Evolutionary conservation across 2,888 invertebrate species (phyloP), one percentile per base, ranked within the genome.

Genomic region (Dryocosmus kuriphilus): DNA sequence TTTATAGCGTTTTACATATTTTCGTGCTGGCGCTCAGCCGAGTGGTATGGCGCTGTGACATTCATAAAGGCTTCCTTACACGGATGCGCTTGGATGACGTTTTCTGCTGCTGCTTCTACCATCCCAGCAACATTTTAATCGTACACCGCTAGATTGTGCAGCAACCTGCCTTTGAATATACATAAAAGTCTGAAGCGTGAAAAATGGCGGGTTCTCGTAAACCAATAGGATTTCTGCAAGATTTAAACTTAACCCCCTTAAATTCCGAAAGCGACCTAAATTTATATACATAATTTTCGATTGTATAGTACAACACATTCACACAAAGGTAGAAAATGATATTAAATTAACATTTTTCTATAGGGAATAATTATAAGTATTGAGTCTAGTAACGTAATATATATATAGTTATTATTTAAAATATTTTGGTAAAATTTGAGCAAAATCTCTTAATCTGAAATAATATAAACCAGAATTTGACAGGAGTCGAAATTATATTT

Each of bases 31-130:
- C 22, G 51, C n/a, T 22, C n/a, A 55, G n/a, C 51, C 9, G 51
- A 55, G 51, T 55, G 22, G 8, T 22, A 55, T 55, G 22, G 51
- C 51, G 51, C 51, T 55, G n/a, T 22, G 51, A 55, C 51, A 9
- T 55, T 55, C 51, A 55, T 55, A 55, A 55, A 55, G 51, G 8
- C 51, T 2, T 55, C n/a, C 51, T 55, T 55, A 55, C 51, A 55
- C 51, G n/a, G 51, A 55, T 55, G 9, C 22, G 51, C 51, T 22
- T 55, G 22, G 51, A 55, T 55, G 51, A 55, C 22, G 22, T 22
- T 55, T 55, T 8, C 22, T 51, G 9, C 51, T 9, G 51, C 51
- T 55, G 51, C 51, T n/a, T n/a, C n/a, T 55, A 55, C 51, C 51
- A 55, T 3, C 22, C 51, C 22, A 55, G 9, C 51, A 22, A 55